Evolutionary conservation across 2,888 invertebrate species (phyloP).

Genomic region (Acronicta psi): DNA sequence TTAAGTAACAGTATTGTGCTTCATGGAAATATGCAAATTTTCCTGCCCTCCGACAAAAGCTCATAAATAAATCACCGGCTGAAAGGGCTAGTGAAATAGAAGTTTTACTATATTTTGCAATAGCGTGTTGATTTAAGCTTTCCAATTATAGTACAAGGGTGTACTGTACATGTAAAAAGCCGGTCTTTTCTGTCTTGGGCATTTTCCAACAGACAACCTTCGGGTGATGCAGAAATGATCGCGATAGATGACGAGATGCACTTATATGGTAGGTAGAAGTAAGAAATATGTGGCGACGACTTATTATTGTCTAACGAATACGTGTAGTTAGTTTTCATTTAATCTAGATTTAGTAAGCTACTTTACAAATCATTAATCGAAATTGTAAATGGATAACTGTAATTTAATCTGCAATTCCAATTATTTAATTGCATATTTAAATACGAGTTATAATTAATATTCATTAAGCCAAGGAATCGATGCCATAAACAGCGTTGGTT

Average conservation of each 20-base stretch:
- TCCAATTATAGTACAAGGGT: too few species aligned
- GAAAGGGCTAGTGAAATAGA: slow-evolving; percentile 16
- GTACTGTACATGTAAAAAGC: too few species aligned
- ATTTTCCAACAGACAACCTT: too few species aligned
- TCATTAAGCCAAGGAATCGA: slow-evolving; percentile 33
- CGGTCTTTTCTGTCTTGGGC: too few species aligned
- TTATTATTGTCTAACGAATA: too few species aligned
- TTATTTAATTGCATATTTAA: slow-evolving; percentile 37
- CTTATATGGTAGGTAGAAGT: too few species aligned
- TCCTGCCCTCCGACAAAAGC: slow-evolving; percentile 20
- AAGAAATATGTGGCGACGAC: too few species aligned
- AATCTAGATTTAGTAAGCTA: too few species aligned
- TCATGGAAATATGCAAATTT: slow-evolving; percentile 40
- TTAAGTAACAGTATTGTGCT: slow-evolving; percentile 48
- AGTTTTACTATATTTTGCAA: slow-evolving; percentile 15
- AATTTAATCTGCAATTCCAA: slow-evolving; percentile 41
- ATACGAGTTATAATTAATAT: slow-evolving; percentile 37
- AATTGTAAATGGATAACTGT: slow-evolving; percentile 29
- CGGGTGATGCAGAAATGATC: too few species aligned
- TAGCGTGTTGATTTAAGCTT: too few species aligned
- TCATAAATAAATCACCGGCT: slow-evolving; percentile 30
- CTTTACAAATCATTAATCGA: slow-evolving; percentile 22
- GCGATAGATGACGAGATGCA: too few species aligned
- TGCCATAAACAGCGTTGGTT: slow-evolving; percentile 30
- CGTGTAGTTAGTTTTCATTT: too few species aligned